Percentiles rank a stretch among this genome's conserved stretches.
phyloP scores from a whole-genome alignment of 2,888 invertebrate species.

The Yponomeuta plumbellus region DNA sequence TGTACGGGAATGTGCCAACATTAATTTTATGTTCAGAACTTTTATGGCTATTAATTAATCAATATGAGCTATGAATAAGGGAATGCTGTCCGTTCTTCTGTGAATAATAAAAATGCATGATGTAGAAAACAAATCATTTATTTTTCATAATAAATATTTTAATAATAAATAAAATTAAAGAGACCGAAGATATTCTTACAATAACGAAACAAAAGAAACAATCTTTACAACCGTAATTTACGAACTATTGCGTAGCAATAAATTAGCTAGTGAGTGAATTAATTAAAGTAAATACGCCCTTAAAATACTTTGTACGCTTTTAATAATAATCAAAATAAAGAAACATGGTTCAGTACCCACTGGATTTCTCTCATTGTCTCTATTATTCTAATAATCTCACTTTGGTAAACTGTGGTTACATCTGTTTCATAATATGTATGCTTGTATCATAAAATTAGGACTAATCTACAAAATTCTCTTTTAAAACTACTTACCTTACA shows the following conservation, averaged over 20 bases:
- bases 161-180: conserved; percentile 65
- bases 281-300: conserved; percentile 27
- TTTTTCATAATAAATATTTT: conserved; percentile 33
- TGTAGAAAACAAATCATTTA: conserved; percentile 61
- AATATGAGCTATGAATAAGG: too few species aligned
- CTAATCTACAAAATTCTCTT: conserved; percentile 4
- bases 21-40: too few species aligned
- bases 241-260: conserved; percentile 44
- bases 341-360: not conserved
- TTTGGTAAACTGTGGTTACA: conserved; percentile 78
- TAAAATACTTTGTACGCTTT: conserved; percentile 69
- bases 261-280: conserved; percentile 40
- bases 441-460: not conserved
- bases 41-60: too few species aligned
- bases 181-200: conserved; percentile 56
- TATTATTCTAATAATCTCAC: conserved; percentile 71
- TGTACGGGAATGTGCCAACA: too few species aligned
- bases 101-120: conserved; percentile 24
- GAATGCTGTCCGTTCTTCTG: too few species aligned
- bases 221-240: conserved; percentile 37
- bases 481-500: conserved; percentile 17
- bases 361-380: conserved; percentile 3
- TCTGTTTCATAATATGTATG: conserved; percentile 41
- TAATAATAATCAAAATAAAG: conserved; percentile 17
- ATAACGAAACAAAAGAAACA: conserved; percentile 74